These are phyloP conservation scores for Chrysodeixis includens DNA, from an alignment of 2,888 invertebrate species.

Conservation along the genomic window DNA sequence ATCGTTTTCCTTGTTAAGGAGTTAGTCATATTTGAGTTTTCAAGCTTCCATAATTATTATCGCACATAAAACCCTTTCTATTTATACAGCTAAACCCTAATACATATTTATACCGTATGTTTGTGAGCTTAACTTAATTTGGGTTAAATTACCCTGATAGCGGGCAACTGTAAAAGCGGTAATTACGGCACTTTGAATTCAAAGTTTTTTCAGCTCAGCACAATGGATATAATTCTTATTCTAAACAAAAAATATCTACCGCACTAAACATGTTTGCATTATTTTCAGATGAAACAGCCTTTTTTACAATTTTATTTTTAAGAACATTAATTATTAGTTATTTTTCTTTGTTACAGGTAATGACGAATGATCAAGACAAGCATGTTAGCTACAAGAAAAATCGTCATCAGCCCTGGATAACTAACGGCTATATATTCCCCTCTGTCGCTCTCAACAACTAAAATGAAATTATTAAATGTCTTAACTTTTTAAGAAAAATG, in stretches of 20 bases:
- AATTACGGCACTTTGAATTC: background rate
- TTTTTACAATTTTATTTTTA: background rate
- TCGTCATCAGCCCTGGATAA: too few species aligned
- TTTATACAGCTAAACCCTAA: background rate
- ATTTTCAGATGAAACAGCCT: background rate
- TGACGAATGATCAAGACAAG: too few species aligned
- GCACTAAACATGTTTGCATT: background rate
- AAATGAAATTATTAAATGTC: too few species aligned
- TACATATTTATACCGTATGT: background rate
- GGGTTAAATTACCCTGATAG: background rate
- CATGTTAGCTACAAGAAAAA: too few species aligned
- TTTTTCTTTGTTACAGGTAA: conserved; percentile 42
- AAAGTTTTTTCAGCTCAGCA: background rate
- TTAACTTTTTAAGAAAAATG: too few species aligned
- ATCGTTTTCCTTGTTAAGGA: too few species aligned
- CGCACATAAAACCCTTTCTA: background rate
- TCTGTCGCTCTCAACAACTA: too few species aligned
- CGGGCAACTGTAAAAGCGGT: background rate
- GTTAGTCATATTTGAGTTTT: background rate
- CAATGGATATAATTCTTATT: background rate
- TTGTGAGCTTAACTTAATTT: background rate
- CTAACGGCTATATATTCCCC: too few species aligned
- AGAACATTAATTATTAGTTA: background rate
- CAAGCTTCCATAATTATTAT: background rate
- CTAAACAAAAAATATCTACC: background rate